phyloP scores from a whole-genome alignment of 2,113 vertebrate genomes.

The Psettodes erumei region DNA sequence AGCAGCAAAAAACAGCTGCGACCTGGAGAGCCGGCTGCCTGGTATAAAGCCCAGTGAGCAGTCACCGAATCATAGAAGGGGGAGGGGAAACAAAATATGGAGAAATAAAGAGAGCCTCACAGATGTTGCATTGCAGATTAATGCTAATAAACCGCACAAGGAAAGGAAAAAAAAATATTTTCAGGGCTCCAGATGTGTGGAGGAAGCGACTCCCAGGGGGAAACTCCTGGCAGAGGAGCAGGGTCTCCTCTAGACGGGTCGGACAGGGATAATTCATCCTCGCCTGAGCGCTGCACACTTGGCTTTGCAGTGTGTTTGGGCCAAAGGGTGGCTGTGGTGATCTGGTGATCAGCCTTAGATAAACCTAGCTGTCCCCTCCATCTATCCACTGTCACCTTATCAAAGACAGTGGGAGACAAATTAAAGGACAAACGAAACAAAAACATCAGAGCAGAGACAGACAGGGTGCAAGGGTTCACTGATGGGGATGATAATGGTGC shows the following conservation, averaged over 20 bases:
- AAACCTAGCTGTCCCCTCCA: neutral
- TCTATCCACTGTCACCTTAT: neutral
- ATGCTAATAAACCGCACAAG: slow-evolving; percentile 46
- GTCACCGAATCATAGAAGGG: slow-evolving; percentile 37
- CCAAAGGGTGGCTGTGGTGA: slow-evolving; percentile 18
- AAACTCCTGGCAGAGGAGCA: slow-evolving; percentile 55
- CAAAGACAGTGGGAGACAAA: neutral
- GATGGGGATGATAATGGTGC: neutral
- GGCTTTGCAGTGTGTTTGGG: slow-evolving; percentile 23
- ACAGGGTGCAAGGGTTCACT: neutral
- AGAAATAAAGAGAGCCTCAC: slow-evolving; percentile 42
- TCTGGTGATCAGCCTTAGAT: slow-evolving; percentile 28
- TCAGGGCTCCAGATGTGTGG: slow-evolving; percentile 72
- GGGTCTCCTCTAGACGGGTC: slow-evolving; percentile 53
- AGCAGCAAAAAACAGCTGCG: slow-evolving; percentile 69
- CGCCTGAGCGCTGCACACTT: slow-evolving; percentile 29
- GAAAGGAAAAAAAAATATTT: slow-evolving; percentile 9
- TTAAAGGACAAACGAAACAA: neutral
- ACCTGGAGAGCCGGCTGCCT: slow-evolving; percentile 39
- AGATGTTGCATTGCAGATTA: slow-evolving; percentile 59
- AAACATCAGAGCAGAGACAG: neutral
- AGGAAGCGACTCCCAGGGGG: slow-evolving; percentile 66
- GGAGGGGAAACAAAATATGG: slow-evolving; percentile 25
- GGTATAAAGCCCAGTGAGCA: slow-evolving; percentile 54
- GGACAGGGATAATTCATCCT: slow-evolving; percentile 64